These are phyloP conservation scores for Acrobasis suavella DNA, from an alignment of 2,888 invertebrate genomes.

Conservation along the genomic window DNA sequence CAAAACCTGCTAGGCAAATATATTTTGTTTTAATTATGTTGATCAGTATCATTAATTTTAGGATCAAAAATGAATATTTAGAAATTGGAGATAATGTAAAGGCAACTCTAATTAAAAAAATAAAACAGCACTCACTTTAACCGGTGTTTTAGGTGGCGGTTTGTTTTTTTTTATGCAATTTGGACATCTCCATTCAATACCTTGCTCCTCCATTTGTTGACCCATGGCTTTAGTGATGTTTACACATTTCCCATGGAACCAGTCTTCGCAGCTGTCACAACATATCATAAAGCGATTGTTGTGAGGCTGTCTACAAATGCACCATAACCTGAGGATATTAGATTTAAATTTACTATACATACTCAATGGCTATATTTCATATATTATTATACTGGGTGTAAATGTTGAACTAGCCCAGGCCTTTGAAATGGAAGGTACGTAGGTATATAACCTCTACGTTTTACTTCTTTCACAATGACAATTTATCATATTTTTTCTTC, in stretches of 20 bases:
- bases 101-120: background rate
- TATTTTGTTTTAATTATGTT: background rate
- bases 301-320: slow-evolving; percentile 96
- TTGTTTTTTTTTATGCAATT: slow-evolving; percentile 87
- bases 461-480: no score
- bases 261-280: slow-evolving; percentile 97
- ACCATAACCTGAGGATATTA: slow-evolving; percentile 88
- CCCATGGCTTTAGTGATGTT: slow-evolving; percentile 95
- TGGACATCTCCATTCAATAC: slow-evolving; percentile 94
- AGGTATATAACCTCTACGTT: no score
- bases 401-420: no score
- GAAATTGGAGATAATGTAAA: no score
- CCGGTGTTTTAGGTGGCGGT: slow-evolving; percentile 44
- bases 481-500: no score
- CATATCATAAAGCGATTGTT: slow-evolving; percentile 99
- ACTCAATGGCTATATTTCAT: background rate
- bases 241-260: slow-evolving; percentile 99
- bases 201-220: slow-evolving; percentile 94
- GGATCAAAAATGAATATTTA: no score
- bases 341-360: background rate
- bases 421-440: no score
- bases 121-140: slow-evolving; percentile 45
- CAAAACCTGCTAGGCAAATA: slow-evolving; percentile 33
- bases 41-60: no score
- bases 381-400: no score